Conservation (phyloP, 2,113 vertebrate genomes). For the Pseudois nayaur region DNA sequence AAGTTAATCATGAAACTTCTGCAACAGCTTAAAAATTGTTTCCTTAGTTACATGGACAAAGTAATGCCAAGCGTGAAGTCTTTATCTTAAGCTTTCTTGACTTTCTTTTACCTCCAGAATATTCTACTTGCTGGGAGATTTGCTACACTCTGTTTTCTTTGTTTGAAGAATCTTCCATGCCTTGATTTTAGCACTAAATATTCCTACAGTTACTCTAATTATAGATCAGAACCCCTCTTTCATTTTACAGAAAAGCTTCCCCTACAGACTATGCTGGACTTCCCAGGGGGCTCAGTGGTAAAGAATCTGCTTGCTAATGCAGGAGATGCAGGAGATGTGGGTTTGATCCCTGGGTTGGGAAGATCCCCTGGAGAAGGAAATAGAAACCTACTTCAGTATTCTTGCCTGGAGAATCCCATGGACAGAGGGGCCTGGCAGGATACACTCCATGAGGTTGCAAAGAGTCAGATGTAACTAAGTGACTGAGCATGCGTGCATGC, state of each 20-base stretch:
- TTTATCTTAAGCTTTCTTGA: neutral
- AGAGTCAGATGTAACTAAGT: neutral
- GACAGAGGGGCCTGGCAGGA: neutral
- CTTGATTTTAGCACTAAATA: neutral
- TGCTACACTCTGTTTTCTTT: neutral
- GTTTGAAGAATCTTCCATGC: neutral
- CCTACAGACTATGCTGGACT: neutral
- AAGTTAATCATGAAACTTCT: slow-evolving; percentile 37
- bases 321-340: neutral
- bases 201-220: neutral
- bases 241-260: neutral
- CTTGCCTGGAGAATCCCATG: neutral
- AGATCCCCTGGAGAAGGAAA: neutral
- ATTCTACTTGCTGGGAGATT: neutral
- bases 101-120: neutral
- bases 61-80: neutral
- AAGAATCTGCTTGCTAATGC: neutral
- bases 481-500: fast-evolving
- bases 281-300: neutral
- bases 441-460: neutral
- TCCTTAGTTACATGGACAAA: slow-evolving; percentile 17
- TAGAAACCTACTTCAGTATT: neutral
- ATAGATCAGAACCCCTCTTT: neutral
- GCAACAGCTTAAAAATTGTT: slow-evolving; percentile 29
- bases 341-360: neutral